Percentiles rank a stretch among this genome's conserved stretches.
These are phyloP conservation scores for Protobothrops flavoviridis DNA, from an alignment of 2,113 vertebrate genomes.

Conservation along the genomic window DNA sequence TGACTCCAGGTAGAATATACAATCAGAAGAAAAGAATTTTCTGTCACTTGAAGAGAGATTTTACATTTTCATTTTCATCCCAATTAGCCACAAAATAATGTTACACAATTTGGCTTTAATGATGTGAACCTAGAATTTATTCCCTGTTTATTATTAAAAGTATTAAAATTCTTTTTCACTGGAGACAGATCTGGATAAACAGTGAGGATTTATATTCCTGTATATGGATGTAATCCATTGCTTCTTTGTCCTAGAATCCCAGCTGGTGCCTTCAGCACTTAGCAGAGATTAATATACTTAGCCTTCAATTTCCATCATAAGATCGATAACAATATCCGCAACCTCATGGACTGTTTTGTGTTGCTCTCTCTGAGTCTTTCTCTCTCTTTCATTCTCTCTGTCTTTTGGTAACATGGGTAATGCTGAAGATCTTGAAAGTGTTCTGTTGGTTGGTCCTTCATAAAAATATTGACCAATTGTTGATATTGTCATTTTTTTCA, in stretches of 20 bases:
- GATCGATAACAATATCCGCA: background rate
- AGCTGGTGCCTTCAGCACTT: background rate
- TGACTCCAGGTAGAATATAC: background rate
- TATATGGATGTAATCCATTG: background rate
- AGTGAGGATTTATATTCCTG: background rate
- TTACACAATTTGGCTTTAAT: background rate
- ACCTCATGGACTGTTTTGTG: no score
- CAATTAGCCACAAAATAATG: background rate
- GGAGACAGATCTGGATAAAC: background rate
- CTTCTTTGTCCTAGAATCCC: background rate
- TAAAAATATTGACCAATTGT: background rate
- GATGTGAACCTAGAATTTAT: background rate
- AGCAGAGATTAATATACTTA: background rate
- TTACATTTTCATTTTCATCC: background rate
- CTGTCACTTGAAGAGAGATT: background rate
- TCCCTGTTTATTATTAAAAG: background rate
- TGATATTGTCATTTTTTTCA: constrained; percentile 13
- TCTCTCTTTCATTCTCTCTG: background rate
- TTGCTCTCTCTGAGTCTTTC: background rate
- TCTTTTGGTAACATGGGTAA: background rate
- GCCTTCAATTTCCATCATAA: background rate
- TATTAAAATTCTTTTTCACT: background rate
- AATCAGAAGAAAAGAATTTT: background rate
- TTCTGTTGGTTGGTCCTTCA: background rate
- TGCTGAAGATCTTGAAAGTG: background rate